These are phyloP conservation scores for Steinernema scapterisci DNA, from an alignment of 2,888 invertebrate genomes.

Conservation along the genomic window DNA sequence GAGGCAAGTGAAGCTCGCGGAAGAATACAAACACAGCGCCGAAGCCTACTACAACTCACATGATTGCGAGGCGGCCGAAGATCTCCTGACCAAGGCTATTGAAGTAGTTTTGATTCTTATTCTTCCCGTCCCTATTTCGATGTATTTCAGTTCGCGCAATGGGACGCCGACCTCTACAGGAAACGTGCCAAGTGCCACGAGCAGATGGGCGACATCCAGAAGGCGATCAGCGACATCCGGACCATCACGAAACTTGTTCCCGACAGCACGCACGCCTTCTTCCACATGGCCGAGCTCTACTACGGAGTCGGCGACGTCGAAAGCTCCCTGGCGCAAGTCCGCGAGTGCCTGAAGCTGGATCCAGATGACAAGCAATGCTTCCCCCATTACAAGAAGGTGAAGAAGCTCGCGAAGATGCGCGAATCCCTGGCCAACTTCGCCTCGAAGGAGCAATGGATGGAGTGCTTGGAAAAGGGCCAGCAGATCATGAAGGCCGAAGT, in stretches of 20 bases:
- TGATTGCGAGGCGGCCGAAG: slow-evolving; percentile 75
- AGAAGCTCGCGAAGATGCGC: slow-evolving; percentile 78
- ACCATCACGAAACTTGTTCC: slow-evolving; percentile 86
- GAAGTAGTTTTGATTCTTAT: slow-evolving; percentile 47
- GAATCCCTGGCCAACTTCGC: slow-evolving; percentile 43
- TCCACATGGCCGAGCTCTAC: slow-evolving; percentile 81
- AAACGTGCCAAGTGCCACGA: slow-evolving; percentile 85
- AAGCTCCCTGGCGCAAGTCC: slow-evolving; percentile 86
- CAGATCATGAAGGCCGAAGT: slow-evolving; percentile 75
- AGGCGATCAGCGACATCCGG: slow-evolving; percentile 87
- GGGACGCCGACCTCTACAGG: slow-evolving; percentile 83
- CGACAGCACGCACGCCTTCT: slow-evolving; percentile 87
- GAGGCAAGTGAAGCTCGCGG: slow-evolving; percentile 34
- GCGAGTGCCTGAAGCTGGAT: slow-evolving; percentile 94
- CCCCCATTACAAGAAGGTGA: slow-evolving; percentile 91
- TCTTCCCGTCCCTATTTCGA: slow-evolving; percentile 8
- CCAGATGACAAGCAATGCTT: slow-evolving; percentile 96
- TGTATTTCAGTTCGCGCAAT: slow-evolving; percentile 74
- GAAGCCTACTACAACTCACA: slow-evolving; percentile 74
- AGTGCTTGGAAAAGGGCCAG: slow-evolving; percentile 77
- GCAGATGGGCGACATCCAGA: slow-evolving; percentile 78
- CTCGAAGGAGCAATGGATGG: slow-evolving; percentile 73
- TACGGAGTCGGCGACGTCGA: slow-evolving; percentile 90
- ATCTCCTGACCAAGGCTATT: slow-evolving; percentile 70
- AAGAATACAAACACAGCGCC: slow-evolving; percentile 67